These are phyloP conservation scores for Sandelia bainsii DNA, from an alignment of 2,797 vertebrate genomes.

Conservation along the genomic window DNA sequence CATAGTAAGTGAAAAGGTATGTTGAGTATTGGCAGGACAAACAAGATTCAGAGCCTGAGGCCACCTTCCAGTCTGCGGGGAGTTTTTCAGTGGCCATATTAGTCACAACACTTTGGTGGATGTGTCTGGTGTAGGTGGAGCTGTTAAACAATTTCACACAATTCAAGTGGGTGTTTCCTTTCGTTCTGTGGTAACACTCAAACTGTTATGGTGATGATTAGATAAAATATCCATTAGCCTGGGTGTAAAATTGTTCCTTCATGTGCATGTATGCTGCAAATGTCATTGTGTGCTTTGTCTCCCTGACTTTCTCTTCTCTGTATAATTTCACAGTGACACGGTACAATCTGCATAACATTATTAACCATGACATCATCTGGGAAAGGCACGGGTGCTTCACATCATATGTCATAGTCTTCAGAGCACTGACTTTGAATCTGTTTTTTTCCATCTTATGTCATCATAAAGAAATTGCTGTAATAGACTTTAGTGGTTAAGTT, in stretches of 20 bases:
- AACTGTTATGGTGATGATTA: slow-evolving; percentile 38
- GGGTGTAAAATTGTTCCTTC: slow-evolving; percentile 1
- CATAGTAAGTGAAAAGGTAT: slow-evolving; percentile 28
- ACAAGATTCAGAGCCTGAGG: background rate
- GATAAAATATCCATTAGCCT: slow-evolving; percentile 39
- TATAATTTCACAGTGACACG: slow-evolving; percentile 25
- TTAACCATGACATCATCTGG: slow-evolving; percentile 61
- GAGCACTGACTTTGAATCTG: background rate
- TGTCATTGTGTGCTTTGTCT: slow-evolving; percentile 3
- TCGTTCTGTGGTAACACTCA: slow-evolving; percentile 33
- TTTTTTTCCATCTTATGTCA: slow-evolving; percentile 45
- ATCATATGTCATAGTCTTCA: slow-evolving; percentile 44
- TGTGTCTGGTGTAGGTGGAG: slow-evolving; percentile 31
- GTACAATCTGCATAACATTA: slow-evolving; percentile 34
- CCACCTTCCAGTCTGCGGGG: slow-evolving; percentile 20
- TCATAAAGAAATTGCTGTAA: slow-evolving; percentile 12
- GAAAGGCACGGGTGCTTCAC: slow-evolving; percentile 45
- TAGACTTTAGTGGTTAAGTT: background rate
- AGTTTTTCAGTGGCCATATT: background rate
- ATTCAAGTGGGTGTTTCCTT: slow-evolving; percentile 45
- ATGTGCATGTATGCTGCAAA: slow-evolving; percentile 5
- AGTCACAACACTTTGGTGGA: slow-evolving; percentile 10
- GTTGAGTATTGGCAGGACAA: background rate
- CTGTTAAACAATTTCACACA: slow-evolving; percentile 33
- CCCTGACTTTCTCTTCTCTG: background rate